These are phyloP conservation scores for Rhabdomys pumilio DNA, from an alignment of 2,797 vertebrate species.

Conservation along the genomic window DNA sequence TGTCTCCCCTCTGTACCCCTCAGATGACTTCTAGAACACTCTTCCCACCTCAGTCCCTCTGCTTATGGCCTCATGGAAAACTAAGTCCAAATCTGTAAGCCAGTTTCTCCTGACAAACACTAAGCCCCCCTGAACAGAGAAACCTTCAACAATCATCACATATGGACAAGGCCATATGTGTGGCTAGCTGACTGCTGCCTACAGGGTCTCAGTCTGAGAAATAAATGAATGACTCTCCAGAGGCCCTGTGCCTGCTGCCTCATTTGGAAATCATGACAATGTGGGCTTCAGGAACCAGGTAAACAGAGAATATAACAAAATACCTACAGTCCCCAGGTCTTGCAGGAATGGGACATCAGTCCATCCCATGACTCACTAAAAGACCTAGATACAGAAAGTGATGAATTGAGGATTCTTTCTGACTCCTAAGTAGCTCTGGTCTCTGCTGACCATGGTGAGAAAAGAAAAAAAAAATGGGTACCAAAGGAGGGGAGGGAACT, in stretches of 20 bases:
- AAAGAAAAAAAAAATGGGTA: not conserved
- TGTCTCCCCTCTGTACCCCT: not conserved
- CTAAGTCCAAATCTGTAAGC: not conserved
- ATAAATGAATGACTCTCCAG: not conserved
- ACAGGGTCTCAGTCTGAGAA: not conserved
- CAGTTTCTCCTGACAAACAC: not conserved
- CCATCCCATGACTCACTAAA: not conserved
- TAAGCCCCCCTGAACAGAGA: not conserved
- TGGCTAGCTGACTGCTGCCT: not conserved
- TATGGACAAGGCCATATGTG: not conserved
- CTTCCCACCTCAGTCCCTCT: not conserved
- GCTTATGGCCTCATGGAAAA: not conserved
- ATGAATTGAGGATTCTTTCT: not conserved
- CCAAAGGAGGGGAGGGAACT: constrained; percentile 21
- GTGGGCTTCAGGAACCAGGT: not conserved
- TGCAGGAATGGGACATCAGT: not conserved
- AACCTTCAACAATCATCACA: not conserved
- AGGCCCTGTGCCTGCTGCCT: not conserved
- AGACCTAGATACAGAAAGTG: not conserved
- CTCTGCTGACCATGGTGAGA: not conserved
- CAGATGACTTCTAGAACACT: not conserved
- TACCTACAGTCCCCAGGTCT: not conserved
- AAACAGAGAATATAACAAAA: not conserved
- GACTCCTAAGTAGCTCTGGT: constrained; percentile 62
- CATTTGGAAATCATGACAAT: not conserved